Percentiles rank a stretch among this genome's conserved stretches.
phyloP scores from a whole-genome alignment of 2,113 vertebrate genomes.

The Menidia beryllina region DNA sequence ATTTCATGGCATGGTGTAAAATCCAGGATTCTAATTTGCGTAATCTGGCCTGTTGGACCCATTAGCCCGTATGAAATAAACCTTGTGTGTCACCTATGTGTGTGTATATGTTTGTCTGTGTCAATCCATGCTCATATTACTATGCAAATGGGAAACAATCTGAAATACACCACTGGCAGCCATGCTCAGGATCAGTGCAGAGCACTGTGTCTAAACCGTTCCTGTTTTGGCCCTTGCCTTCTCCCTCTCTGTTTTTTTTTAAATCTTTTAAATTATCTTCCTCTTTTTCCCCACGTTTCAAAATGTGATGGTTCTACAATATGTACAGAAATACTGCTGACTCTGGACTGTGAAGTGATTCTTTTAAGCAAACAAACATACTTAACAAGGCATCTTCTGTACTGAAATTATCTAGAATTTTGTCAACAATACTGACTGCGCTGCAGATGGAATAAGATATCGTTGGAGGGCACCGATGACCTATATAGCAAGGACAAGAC shows the following conservation, averaged over 20 bases:
- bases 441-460: conserved; percentile 72
- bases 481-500: conserved; percentile 78
- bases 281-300: conserved; percentile 20
- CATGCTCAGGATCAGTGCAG: conserved; percentile 69
- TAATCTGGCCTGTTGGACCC: conserved; percentile 69
- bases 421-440: conserved; percentile 76
- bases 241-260: conserved; percentile 28
- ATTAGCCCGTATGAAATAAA: conserved; percentile 58
- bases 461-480: conserved; percentile 73
- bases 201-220: conserved; percentile 65
- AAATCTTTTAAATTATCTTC: conserved; percentile 37
- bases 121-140: conserved; percentile 69
- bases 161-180: conserved; percentile 71
- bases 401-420: conserved; percentile 68
- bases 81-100: conserved; percentile 27
- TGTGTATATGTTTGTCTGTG: not conserved
- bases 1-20: conserved; percentile 60
- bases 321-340: conserved; percentile 38
- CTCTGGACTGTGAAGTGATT: conserved; percentile 62
- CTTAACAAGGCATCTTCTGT: conserved; percentile 77
- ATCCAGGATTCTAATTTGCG: conserved; percentile 49
- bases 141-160: conserved; percentile 76
- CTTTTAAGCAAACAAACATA: conserved; percentile 73
- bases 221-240: conserved; percentile 32
- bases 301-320: not conserved